A percentile compares a stretch with the other conserved stretches of the same genome.
phyloP scores from a whole-genome alignment of 2,797 vertebrate genomes.

The Sternarchorhynchus goeldii region DNA sequence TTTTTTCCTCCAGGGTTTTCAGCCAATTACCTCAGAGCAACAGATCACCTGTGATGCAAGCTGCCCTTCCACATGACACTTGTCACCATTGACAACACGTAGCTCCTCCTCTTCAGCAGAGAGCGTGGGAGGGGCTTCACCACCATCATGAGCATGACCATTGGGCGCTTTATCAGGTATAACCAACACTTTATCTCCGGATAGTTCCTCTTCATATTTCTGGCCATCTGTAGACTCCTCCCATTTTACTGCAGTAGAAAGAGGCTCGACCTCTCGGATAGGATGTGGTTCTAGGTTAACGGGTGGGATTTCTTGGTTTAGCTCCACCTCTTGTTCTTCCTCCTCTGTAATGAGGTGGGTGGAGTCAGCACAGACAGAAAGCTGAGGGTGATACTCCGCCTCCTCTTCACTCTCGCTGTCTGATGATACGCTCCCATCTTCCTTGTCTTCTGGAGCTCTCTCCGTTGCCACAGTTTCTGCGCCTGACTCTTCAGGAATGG shows the following conservation, averaged over 20 bases:
- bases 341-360: conserved; percentile 82
- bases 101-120: conserved; percentile 72
- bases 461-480: background rate
- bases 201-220: conserved; percentile 49
- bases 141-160: conserved; percentile 50
- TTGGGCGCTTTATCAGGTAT: conserved; percentile 68
- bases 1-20: conserved; percentile 36
- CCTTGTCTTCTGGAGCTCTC: conserved; percentile 11
- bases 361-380: conserved; percentile 65
- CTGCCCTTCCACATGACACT: conserved; percentile 82
- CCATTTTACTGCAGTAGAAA: conserved; percentile 12
- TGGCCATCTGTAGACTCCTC: conserved; percentile 16
- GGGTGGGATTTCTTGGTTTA: conserved; percentile 32
- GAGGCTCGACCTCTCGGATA: conserved; percentile 32
- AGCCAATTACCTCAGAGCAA: conserved; percentile 98
- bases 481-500: conserved; percentile 41
- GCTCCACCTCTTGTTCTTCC: conserved; percentile 62
- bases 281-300: conserved; percentile 5
- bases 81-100: conserved; percentile 91
- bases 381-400: conserved; percentile 88
- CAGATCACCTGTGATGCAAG: conserved; percentile 92
- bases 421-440: conserved; percentile 71
- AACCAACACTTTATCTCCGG: conserved; percentile 56
- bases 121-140: conserved; percentile 56
- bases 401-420: conserved; percentile 92